phyloP scores from a whole-genome alignment of 2,888 invertebrate species.

The Latheticus oryzae region DNA sequence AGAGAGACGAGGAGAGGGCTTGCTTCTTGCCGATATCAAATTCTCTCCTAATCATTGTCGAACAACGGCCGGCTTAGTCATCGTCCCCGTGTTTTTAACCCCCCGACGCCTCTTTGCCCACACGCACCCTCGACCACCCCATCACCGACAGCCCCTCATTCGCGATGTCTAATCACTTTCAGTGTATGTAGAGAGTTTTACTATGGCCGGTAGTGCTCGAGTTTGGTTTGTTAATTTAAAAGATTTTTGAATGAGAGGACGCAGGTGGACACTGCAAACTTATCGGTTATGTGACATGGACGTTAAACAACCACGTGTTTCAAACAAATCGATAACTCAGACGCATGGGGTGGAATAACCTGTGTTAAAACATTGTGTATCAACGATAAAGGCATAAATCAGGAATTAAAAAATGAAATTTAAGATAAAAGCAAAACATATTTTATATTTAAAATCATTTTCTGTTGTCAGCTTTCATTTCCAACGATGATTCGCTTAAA shows the following conservation, averaged over 20 bases:
- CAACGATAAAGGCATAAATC: too few relatives aligned
- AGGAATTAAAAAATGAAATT: too few relatives aligned
- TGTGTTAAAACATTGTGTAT: conserved; percentile 6
- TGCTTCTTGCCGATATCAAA: conserved; percentile 36
- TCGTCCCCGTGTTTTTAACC: conserved; percentile 55
- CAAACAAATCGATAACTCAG: conserved; percentile 14
- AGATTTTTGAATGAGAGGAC: conserved; percentile 9
- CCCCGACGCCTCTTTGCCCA: conserved; percentile 51
- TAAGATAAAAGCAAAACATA: too few relatives aligned
- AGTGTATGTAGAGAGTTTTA: conserved; percentile 57
- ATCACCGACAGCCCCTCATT: conserved; percentile 58
- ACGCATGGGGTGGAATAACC: conserved; percentile 13
- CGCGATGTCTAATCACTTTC: conserved; percentile 64
- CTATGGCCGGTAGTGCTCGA: conserved; percentile 51
- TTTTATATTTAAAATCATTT: too few relatives aligned
- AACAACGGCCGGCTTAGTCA: conserved; percentile 53
- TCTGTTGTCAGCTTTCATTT: too few relatives aligned
- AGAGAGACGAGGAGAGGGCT: too few relatives aligned
- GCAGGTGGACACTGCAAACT: conserved; percentile 7
- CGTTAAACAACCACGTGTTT: conserved; percentile 8
- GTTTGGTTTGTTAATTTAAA: conserved; percentile 15
- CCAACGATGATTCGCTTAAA: too few relatives aligned
- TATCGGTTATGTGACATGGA: conserved; percentile 3
- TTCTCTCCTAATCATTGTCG: conserved; percentile 40
- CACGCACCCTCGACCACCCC: conserved; percentile 54